Conservation (phyloP, 2,113 vertebrate species). For the Gallinago paraguaiae region DNA sequence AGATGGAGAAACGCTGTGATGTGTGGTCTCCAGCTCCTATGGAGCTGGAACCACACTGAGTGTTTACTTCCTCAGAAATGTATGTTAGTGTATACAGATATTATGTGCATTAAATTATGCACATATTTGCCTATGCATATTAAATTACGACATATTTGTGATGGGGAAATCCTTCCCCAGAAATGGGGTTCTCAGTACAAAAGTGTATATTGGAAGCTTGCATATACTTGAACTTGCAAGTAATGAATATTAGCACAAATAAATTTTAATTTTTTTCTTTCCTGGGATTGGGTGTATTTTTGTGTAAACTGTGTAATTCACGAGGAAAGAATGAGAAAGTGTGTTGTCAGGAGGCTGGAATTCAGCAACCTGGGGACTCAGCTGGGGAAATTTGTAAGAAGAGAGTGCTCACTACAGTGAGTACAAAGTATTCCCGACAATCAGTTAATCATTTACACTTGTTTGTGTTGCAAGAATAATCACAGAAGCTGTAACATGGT, state of each 20-base stretch:
- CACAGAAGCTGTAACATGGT: background rate
- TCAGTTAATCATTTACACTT: conserved; percentile 7
- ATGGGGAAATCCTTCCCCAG: background rate
- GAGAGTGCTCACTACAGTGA: background rate
- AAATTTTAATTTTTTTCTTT: background rate
- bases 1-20: background rate
- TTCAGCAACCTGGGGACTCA: background rate
- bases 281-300: background rate
- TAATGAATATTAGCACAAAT: background rate
- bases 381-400: background rate
- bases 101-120: background rate
- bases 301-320: background rate
- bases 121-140: background rate
- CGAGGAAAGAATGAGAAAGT: background rate
- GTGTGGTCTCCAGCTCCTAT: background rate
- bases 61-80: background rate
- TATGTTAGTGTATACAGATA: background rate
- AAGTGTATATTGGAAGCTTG: background rate
- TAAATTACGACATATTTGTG: background rate
- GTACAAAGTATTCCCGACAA: background rate
- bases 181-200: background rate
- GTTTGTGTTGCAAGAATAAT: background rate
- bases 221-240: background rate
- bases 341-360: background rate
- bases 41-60: background rate